Percentiles rank a stretch among this genome's conserved stretches.
Evolutionary conservation across 2,113 vertebrate genomes (phyloP).

Genomic region (Cairina moschata): DNA sequence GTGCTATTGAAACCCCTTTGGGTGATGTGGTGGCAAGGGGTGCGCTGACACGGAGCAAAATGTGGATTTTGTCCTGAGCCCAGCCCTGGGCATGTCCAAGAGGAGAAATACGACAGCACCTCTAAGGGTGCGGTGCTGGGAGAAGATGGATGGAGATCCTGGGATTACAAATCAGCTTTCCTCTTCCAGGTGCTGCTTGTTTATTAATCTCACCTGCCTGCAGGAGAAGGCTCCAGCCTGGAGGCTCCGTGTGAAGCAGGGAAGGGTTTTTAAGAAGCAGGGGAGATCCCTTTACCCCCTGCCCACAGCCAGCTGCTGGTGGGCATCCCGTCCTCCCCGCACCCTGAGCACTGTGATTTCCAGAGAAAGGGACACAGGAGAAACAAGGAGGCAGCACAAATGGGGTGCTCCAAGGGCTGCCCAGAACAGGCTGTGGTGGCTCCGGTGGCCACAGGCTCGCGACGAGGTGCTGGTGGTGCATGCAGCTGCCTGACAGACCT

Average conservation of each 20-base stretch:
- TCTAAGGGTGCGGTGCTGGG: background rate
- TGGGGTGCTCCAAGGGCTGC: accelerated
- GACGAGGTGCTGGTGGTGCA: background rate
- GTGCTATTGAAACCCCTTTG: background rate
- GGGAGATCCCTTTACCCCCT: background rate
- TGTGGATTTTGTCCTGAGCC: background rate
- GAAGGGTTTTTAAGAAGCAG: background rate
- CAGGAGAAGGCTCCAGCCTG: background rate
- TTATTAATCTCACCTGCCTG: background rate
- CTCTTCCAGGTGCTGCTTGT: background rate
- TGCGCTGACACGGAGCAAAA: background rate
- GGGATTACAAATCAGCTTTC: background rate
- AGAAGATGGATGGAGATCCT: background rate
- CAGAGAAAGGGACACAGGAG: background rate
- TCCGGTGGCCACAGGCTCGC: accelerated
- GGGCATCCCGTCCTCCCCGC: background rate
- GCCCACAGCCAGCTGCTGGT: background rate
- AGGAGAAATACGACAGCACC: background rate
- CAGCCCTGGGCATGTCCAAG: background rate
- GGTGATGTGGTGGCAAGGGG: background rate
- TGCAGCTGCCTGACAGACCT: background rate
- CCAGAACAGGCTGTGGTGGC: background rate
- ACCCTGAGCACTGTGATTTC: accelerated
- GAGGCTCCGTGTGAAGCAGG: background rate
- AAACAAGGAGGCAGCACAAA: background rate